These are phyloP conservation scores for Acrobasis consociella DNA, from an alignment of 2,888 invertebrate species.

Conservation along the genomic window DNA sequence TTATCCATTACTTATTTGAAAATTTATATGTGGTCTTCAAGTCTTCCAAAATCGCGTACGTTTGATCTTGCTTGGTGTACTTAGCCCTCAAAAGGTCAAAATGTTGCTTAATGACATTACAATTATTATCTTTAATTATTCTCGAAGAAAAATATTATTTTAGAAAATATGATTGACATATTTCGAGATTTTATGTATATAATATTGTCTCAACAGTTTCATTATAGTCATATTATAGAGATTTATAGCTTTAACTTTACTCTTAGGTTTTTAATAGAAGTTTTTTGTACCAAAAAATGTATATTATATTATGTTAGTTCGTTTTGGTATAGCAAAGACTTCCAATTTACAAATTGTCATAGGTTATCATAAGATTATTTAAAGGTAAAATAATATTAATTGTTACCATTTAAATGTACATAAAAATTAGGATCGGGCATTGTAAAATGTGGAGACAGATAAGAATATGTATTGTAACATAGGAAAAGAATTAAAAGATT, in stretches of 20 bases:
- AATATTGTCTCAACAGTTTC: constrained; percentile 57
- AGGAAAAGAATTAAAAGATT: constrained; percentile 52
- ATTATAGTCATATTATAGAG: constrained; percentile 74
- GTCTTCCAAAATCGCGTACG: neutral
- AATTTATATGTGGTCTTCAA: too few species aligned
- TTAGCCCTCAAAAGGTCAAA: neutral
- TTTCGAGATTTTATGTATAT: constrained; percentile 45
- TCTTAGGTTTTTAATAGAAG: constrained; percentile 61
- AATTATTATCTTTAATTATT: neutral
- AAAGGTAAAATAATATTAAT: constrained; percentile 56
- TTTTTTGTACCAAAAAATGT: constrained; percentile 79
- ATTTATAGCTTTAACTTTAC: constrained; percentile 76
- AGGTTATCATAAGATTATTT: constrained; percentile 67
- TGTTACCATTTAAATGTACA: constrained; percentile 74
- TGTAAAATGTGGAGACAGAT: constrained; percentile 47
- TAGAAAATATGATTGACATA: constrained; percentile 1
- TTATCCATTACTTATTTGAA: too few species aligned
- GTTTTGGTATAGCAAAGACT: constrained; percentile 73
- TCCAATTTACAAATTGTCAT: constrained; percentile 72
- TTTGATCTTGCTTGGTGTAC: neutral
- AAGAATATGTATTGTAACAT: constrained; percentile 57
- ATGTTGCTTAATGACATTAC: neutral
- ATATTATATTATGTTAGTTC: constrained; percentile 69
- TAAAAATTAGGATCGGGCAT: constrained; percentile 57
- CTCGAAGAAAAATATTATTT: neutral